These are phyloP conservation scores for Natrix natrix DNA, from an alignment of 2,797 vertebrate genomes.

Conservation along the genomic window DNA sequence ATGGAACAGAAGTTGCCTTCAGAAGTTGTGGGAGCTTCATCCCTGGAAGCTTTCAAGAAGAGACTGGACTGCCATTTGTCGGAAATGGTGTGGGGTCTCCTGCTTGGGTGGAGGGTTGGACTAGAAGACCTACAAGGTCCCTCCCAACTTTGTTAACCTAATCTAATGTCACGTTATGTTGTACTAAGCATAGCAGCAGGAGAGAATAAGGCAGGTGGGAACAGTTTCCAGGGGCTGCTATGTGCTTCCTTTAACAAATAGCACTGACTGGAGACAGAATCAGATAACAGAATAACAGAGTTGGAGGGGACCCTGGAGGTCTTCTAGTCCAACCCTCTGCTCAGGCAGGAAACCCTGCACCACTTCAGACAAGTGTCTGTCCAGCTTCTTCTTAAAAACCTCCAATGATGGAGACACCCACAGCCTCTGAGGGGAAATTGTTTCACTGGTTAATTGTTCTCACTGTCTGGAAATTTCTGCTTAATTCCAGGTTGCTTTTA, in stretches of 20 bases:
- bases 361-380: background rate
- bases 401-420: background rate
- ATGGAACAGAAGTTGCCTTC: too few relatives aligned
- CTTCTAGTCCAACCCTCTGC: background rate
- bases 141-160: too few relatives aligned
- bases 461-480: background rate
- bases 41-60: too few relatives aligned
- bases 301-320: background rate
- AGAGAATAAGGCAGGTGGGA: background rate
- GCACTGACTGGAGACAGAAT: background rate
- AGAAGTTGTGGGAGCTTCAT: too few relatives aligned
- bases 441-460: background rate
- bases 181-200: background rate
- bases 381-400: background rate
- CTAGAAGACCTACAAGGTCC: too few relatives aligned
- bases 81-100: too few relatives aligned
- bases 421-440: rapidly evolving
- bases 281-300: background rate
- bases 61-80: too few relatives aligned
- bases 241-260: background rate
- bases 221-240: too few relatives aligned
- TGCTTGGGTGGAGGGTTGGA: too few relatives aligned
- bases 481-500: background rate
- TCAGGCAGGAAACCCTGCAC: background rate
- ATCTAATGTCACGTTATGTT: too few relatives aligned